Conservation (phyloP, 2,888 invertebrate species). For the Ormyrus pomaceus region DNA sequence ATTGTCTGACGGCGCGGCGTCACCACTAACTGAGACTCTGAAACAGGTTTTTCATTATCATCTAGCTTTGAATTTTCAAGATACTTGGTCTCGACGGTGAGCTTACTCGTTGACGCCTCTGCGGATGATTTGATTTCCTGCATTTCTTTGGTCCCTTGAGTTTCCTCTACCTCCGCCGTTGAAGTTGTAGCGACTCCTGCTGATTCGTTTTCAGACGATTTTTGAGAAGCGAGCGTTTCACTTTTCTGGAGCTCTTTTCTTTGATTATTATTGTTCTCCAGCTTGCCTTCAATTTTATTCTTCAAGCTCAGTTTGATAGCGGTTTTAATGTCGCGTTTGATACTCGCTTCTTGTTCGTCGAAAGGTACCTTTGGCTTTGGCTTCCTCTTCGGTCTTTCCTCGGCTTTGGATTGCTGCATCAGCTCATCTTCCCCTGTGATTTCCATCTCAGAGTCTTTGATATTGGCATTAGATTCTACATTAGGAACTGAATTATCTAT, state of each 20-base stretch:
- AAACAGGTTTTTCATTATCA: slow-evolving; percentile 19
- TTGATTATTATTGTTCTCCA: slow-evolving; percentile 47
- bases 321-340: not conserved
- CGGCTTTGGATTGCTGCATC: not conserved
- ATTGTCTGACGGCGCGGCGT: slow-evolving; percentile 6
- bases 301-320: slow-evolving; percentile 11
- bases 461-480: slow-evolving; percentile 14
- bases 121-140: not conserved
- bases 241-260: too few relatives aligned
- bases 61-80: not conserved
- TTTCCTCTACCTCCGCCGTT: not conserved
- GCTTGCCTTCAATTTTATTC: not conserved
- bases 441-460: not conserved
- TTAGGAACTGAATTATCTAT: slow-evolving; percentile 46
- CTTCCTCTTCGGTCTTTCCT: not conserved
- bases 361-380: not conserved
- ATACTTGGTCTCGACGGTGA: too few relatives aligned
- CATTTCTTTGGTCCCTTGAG: not conserved
- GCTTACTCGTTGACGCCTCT: slow-evolving; percentile 14
- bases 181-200: not conserved
- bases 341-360: not conserved
- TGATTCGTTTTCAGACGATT: slow-evolving; percentile 5
- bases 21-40: slow-evolving; percentile 26
- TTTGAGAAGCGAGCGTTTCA: not conserved
- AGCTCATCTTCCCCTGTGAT: too few relatives aligned